phyloP scores from a whole-genome alignment of 2,797 vertebrate species.

The Liparis tanakae region DNA sequence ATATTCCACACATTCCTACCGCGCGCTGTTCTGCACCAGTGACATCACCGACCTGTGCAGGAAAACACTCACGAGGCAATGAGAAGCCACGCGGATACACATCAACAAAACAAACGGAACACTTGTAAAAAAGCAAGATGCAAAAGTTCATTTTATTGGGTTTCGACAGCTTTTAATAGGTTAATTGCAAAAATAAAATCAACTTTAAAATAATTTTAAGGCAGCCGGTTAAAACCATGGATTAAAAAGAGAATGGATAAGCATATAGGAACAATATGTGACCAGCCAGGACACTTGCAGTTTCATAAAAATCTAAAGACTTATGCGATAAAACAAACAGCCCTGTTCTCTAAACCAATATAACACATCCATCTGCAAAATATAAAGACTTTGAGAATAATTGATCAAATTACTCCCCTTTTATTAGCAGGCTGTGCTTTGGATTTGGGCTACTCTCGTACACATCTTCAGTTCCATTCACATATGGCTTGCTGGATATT shows the following conservation, averaged over 20 bases:
- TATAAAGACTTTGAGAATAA: slow-evolving; percentile 65
- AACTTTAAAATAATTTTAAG: slow-evolving; percentile 27
- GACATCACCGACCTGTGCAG: background rate
- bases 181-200: slow-evolving; percentile 40
- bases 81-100: background rate
- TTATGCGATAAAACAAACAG: slow-evolving; percentile 39
- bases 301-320: slow-evolving; percentile 48
- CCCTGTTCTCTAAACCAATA: slow-evolving; percentile 51
- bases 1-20: background rate
- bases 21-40: background rate
- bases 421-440: slow-evolving; percentile 76
- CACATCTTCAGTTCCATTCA: slow-evolving; percentile 68
- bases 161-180: slow-evolving; percentile 37
- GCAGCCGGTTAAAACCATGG: slow-evolving; percentile 34
- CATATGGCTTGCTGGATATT: slow-evolving; percentile 81
- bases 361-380: slow-evolving; percentile 60
- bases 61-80: background rate
- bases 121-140: slow-evolving; percentile 9
- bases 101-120: background rate
- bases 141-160: slow-evolving; percentile 50
- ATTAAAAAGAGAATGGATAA: slow-evolving; percentile 22
- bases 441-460: slow-evolving; percentile 73
- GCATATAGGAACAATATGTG: slow-evolving; percentile 30
- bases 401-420: slow-evolving; percentile 66
- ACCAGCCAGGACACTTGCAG: slow-evolving; percentile 30